Percentiles rank a stretch among this genome's conserved stretches.
phyloP scores from a whole-genome alignment of 2,888 invertebrate species.

The Resseliella maxima region DNA sequence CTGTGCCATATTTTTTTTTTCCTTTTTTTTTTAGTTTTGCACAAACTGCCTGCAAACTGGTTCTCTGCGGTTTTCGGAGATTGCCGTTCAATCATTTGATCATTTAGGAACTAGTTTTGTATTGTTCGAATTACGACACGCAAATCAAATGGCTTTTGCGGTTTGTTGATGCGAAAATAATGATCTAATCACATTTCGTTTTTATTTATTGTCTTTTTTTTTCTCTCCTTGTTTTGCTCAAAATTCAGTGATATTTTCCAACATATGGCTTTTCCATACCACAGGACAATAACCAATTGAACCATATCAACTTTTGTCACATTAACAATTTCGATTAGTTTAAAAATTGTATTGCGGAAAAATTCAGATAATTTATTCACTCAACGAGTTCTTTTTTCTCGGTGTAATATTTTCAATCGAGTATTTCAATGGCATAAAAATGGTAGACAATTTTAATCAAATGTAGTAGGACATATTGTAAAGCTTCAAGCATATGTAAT shows the following conservation, averaged over 20 bases:
- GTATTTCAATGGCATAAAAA: neutral
- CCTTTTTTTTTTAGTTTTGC: too few species aligned
- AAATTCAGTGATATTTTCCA: neutral
- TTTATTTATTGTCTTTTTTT: neutral
- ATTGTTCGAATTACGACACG: conserved; percentile 31
- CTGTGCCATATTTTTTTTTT: neutral
- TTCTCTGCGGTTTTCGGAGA: neutral
- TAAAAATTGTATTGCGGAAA: neutral
- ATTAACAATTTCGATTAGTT: neutral
- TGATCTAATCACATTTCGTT: neutral
- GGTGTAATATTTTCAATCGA: neutral
- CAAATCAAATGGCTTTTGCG: conserved; percentile 27
- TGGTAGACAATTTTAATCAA: neutral
- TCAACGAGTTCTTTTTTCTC: neutral
- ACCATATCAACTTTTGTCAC: conserved; percentile 5
- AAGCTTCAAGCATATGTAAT: neutral
- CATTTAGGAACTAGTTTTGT: conserved; percentile 27
- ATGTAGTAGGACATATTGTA: neutral
- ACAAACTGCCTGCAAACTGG: neutral
- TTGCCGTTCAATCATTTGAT: conserved; percentile 47
- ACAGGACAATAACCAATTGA: neutral
- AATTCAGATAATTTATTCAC: neutral
- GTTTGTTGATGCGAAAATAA: conserved; percentile 25
- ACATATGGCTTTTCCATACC: neutral
- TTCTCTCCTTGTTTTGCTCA: too few species aligned